Base-by-base conservation (phyloP, 2,113 vertebrate species). In the Zosterops lateralis region DNA sequence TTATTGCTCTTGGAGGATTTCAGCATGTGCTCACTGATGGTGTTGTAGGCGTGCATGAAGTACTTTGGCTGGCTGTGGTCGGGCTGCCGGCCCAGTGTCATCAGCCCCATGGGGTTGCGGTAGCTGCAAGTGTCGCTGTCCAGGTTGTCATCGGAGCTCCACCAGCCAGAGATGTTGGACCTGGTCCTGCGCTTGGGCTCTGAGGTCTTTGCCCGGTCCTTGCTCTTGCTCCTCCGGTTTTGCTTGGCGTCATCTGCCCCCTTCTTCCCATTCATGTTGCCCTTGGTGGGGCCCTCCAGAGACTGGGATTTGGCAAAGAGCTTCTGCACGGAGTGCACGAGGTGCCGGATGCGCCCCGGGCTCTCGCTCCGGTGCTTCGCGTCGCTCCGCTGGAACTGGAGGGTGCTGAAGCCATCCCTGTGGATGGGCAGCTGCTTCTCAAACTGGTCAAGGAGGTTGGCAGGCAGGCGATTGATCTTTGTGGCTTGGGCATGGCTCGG, bases 101-200 rank as follows among this genome's bases (percentile, higher is more conserved):
- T 99, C 97, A 99, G 98, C 71, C 98, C 98, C 97, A 98, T 98
- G 1, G 99, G 98, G 96, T 98, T 98, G 19, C 98, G 98, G 97
- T 99, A 99, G 95, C 98, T 99, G 97, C 99, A 98, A 88, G 99
- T 96, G 21, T 99, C 99, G 0, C 94, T 96, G 51, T 98, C 98
- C 96, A 99, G 95, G 96, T 98, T 98, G 96, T 99, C 99, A 4
- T 99, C 99, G 0, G 99, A 99, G 95, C 99, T 99, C 99, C 99
- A 99, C 97, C 99, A 99, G 88, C 99, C 99, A 0, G 99, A 99
- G 97, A 99, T 99, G 97, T 99, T 99, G 92, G 99, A 99, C 54
- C 99, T 98, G 57, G 98, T 98, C 44, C 99, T 97, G 56, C 99
- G 97, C 81, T 99, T 99, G 84, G 98, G 98, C 94, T 99, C 99